Conservation (phyloP, 53 echinoderm and acorn worm genomes). For the Crossaster papposus region DNA sequence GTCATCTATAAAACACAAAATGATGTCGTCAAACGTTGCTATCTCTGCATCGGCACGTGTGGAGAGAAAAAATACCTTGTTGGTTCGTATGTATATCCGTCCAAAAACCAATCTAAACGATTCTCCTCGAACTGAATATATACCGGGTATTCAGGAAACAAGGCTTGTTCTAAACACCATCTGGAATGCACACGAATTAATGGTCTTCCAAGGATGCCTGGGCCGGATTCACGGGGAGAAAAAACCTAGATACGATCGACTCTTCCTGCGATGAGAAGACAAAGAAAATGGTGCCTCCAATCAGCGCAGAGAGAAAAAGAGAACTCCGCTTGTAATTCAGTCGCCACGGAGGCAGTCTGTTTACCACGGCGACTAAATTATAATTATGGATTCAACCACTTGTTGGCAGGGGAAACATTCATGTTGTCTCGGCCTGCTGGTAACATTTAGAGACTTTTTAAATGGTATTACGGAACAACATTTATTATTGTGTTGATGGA, state of each 20-base stretch:
- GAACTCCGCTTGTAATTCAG: background rate
- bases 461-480: background rate
- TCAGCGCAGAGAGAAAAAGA: background rate
- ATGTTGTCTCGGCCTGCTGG: background rate
- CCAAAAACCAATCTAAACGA: background rate
- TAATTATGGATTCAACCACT: slow-evolving; percentile 54
- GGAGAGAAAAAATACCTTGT: background rate
- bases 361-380: slow-evolving; percentile 47
- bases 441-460: background rate
- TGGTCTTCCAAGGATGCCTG: background rate
- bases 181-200: background rate
- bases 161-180: background rate
- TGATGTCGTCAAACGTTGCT: background rate
- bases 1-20: background rate
- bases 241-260: background rate
- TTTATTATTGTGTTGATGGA: background rate
- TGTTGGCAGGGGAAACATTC: slow-evolving; percentile 20
- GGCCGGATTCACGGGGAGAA: background rate
- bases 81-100: background rate
- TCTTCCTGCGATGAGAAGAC: background rate
- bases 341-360: background rate
- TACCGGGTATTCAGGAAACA: background rate
- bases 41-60: background rate
- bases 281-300: background rate
- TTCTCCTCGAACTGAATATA: background rate